Evolutionary conservation across 2,888 invertebrate genomes (phyloP).

Genomic region (Eudasyphora cyanicolor): DNA sequence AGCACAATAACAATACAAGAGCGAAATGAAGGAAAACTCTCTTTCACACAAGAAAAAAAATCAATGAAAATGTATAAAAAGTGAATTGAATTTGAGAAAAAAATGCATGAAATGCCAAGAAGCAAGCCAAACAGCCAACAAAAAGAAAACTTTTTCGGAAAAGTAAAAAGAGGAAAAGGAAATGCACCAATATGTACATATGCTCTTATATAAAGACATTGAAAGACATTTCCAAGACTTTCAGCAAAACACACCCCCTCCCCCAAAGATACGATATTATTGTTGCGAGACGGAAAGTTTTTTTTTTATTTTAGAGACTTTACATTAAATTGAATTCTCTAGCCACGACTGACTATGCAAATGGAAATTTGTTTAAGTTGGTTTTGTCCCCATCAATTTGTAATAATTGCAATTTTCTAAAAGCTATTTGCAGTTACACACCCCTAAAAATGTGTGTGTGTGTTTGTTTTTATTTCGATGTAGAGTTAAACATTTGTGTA

Average conservation of each 20-base stretch:
- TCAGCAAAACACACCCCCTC: too few species aligned
- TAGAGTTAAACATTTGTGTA: not conserved
- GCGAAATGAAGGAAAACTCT: not conserved
- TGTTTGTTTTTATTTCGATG: conserved; percentile 5
- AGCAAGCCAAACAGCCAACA: not conserved
- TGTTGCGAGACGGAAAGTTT: not conserved
- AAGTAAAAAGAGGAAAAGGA: not conserved
- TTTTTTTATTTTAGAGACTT: not conserved
- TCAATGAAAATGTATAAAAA: conserved; percentile 22
- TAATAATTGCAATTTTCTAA: conserved; percentile 18
- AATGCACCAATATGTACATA: not conserved
- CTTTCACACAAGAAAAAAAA: conserved; percentile 15
- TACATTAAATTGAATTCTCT: conserved; percentile 3
- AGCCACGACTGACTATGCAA: not conserved
- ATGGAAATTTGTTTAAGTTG: conserved; percentile 15
- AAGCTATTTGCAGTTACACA: conserved; percentile 5
- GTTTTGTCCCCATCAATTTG: conserved; percentile 21
- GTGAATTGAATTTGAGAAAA: conserved; percentile 22
- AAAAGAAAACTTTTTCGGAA: not conserved
- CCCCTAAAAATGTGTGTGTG: conserved; percentile 4
- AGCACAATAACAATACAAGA: conserved; percentile 15
- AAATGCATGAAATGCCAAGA: not conserved
- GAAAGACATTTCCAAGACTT: too few species aligned
- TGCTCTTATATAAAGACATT: not conserved
- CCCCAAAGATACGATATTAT: not conserved